These are phyloP conservation scores for Macrotrachela quadricornifera DNA, from an alignment of 1,140 invertebrate genomes.

Conservation along the genomic window DNA sequence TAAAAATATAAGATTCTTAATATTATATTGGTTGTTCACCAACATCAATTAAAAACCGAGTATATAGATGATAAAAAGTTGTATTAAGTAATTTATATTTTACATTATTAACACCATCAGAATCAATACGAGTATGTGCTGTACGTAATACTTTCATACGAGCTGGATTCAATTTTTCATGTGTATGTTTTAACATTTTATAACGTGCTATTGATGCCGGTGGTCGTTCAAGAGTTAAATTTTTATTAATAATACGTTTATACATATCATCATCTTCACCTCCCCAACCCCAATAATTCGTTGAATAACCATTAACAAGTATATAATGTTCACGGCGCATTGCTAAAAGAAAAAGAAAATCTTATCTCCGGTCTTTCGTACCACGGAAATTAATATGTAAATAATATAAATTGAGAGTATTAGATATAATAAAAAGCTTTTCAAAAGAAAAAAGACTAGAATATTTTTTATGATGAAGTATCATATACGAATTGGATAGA, in stretches of 20 bases:
- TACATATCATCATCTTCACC: slow-evolving; percentile 10
- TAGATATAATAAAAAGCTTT: no score
- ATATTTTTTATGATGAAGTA: no score
- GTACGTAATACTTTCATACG: slow-evolving; percentile 30
- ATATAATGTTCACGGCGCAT: slow-evolving; percentile 20
- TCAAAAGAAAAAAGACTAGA: no score
- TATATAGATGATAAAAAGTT: slow-evolving; percentile 24
- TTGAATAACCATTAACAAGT: slow-evolving; percentile 7
- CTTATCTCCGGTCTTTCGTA: no score
- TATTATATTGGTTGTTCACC: slow-evolving; percentile 15
- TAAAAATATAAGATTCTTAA: no score
- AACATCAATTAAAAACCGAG: slow-evolving; percentile 32
- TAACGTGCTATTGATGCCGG: slow-evolving; percentile 19
- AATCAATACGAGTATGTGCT: slow-evolving; percentile 27
- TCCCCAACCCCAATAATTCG: slow-evolving; percentile 7
- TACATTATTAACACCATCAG: slow-evolving; percentile 35
- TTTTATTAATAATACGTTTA: slow-evolving; percentile 26
- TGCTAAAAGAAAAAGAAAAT: slow-evolving; percentile 20
- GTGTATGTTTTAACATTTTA: slow-evolving; percentile 24
- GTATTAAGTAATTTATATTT: slow-evolving; percentile 25
- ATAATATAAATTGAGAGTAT: no score
- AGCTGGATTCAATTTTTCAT: slow-evolving; percentile 11
- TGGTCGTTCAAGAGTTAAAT: slow-evolving; percentile 18
- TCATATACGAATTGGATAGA: no score
- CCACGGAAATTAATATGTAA: no score